Percentiles rank a stretch among this genome's conserved stretches.
These are phyloP conservation scores for Pseudopodoces humilis DNA, from an alignment of 2,113 vertebrate genomes.

Conservation along the genomic window DNA sequence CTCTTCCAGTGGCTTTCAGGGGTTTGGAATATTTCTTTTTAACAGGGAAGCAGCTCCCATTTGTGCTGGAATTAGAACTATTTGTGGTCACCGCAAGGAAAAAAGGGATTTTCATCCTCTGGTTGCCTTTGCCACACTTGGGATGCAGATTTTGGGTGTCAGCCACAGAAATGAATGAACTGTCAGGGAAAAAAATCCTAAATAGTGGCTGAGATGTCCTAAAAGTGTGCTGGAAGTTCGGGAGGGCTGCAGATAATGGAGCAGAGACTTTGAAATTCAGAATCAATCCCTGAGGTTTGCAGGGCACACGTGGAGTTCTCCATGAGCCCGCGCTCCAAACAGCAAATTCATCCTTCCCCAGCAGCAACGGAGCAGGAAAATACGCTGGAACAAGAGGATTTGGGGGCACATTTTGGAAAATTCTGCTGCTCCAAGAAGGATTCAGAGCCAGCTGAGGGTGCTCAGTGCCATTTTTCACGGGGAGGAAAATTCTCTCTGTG, in stretches of 20 bases:
- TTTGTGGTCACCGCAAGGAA: not conserved
- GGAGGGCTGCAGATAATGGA: not conserved
- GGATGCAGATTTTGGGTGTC: not conserved
- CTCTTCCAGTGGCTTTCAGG: not conserved
- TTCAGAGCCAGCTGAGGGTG: fast-evolving
- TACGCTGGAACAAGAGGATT: fast-evolving
- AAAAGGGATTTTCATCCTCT: not conserved
- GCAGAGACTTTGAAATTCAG: not conserved
- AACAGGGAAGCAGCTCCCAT: not conserved
- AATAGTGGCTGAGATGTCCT: not conserved
- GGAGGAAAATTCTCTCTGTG: not conserved
- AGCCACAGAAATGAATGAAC: not conserved
- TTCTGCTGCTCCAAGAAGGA: not conserved
- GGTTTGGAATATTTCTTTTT: not conserved
- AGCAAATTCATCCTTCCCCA: fast-evolving
- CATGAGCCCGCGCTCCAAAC: fast-evolving
- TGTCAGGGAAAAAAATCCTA: not conserved
- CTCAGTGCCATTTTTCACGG: fast-evolving
- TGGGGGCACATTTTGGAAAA: not conserved
- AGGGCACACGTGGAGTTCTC: not conserved
- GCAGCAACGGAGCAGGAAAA: not conserved
- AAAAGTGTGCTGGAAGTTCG: not conserved
- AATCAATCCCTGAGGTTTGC: not conserved
- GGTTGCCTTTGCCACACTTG: not conserved
- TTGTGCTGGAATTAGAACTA: not conserved